phyloP scores from a whole-genome alignment of 2,888 invertebrate species.

The Polymixis flavicincta region DNA sequence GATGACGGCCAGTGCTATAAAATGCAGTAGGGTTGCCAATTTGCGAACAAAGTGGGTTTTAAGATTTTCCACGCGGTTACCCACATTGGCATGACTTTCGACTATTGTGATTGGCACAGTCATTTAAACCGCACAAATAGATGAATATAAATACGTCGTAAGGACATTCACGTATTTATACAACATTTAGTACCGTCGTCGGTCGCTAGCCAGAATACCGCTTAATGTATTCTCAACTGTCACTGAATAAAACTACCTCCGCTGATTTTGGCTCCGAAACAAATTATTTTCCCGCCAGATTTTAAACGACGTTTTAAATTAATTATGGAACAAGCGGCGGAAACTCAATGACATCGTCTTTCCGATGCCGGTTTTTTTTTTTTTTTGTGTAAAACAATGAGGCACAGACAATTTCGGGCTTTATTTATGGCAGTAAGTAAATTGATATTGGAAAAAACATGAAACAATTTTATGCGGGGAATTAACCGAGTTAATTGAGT shows the following conservation, averaged over 20 bases:
- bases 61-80: slow-evolving; percentile 36
- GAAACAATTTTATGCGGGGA: slow-evolving; percentile 22
- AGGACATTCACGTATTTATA: slow-evolving; percentile 8
- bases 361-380: slow-evolving; percentile 48
- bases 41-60: slow-evolving; percentile 1
- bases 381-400: slow-evolving; percentile 31
- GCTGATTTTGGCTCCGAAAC: slow-evolving; percentile 45
- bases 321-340: slow-evolving; percentile 57
- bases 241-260: slow-evolving; percentile 48
- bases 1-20: slow-evolving; percentile 19
- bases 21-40: slow-evolving; percentile 27
- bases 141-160: slow-evolving; percentile 41
- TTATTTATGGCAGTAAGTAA: slow-evolving; percentile 41
- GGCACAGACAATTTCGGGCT: slow-evolving; percentile 47
- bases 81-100: slow-evolving; percentile 29
- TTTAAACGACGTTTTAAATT: slow-evolving; percentile 61
- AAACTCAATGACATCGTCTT: slow-evolving; percentile 60
- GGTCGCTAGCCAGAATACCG: slow-evolving; percentile 8
- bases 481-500: slow-evolving; percentile 37
- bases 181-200: slow-evolving; percentile 3
- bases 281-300: slow-evolving; percentile 55
- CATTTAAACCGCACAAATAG: slow-evolving; percentile 13
- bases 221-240: slow-evolving; percentile 34
- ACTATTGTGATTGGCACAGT: slow-evolving; percentile 30
- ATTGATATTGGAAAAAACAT: slow-evolving; percentile 35